Evolutionary conservation across 2,888 invertebrate genomes (phyloP).

Genomic region (Pantelozetes paolii): DNA sequence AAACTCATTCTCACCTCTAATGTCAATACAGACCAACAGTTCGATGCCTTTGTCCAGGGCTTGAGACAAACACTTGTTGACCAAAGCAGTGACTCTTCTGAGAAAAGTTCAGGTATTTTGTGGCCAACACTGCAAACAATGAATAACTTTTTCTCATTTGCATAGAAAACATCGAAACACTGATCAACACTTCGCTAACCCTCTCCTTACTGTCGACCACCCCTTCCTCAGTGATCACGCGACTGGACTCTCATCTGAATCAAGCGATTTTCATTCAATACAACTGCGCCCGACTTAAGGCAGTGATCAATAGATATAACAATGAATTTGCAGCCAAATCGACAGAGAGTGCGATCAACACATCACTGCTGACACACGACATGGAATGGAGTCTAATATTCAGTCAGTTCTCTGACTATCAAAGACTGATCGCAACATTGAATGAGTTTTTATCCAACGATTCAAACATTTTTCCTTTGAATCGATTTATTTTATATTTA

Average conservation of each 20-base stretch:
- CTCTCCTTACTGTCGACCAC: neutral
- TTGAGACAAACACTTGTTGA: neutral
- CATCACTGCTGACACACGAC: constrained; percentile 20
- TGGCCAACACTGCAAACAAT: neutral
- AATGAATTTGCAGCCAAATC: neutral
- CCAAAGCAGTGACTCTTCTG: constrained; percentile 3
- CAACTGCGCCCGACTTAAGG: constrained; percentile 37
- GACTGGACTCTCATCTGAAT: neutral
- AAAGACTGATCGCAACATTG: neutral
- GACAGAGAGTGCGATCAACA: neutral
- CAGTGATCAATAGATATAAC: constrained; percentile 20
- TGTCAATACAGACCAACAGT: neutral
- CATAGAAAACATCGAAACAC: constrained; percentile 51
- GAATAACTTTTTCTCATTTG: neutral
- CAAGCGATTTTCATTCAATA: constrained; percentile 38
- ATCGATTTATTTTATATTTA: constrained; percentile 21
- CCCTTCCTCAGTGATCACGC: neutral
- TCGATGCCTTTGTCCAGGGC: neutral
- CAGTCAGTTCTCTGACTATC: neutral
- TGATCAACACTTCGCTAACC: constrained; percentile 4
- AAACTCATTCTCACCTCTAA: neutral
- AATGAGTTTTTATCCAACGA: neutral
- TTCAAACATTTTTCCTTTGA: neutral
- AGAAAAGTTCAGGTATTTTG: neutral
- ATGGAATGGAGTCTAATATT: constrained; percentile 34